These are phyloP conservation scores for Mus spretus DNA, from an alignment of 2,797 vertebrate genomes.

Conservation along the genomic window DNA sequence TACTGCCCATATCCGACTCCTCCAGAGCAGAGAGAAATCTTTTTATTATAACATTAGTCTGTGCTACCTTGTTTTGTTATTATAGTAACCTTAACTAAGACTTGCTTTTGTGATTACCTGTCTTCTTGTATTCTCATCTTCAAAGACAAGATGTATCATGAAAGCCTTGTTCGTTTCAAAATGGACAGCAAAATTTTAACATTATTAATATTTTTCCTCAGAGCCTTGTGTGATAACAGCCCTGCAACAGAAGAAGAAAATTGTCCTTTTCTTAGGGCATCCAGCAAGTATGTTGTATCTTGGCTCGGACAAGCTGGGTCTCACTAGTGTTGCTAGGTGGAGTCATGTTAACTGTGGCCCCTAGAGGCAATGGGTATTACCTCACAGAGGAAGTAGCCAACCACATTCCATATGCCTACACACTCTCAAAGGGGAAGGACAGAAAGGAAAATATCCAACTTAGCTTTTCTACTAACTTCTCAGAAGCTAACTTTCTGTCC, in stretches of 20 bases:
- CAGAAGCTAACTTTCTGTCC: neutral
- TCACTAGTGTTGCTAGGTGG: neutral
- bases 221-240: neutral
- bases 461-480: neutral
- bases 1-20: neutral
- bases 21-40: neutral
- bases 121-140: constrained; percentile 3
- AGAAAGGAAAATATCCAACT: neutral
- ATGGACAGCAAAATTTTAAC: neutral
- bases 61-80: neutral
- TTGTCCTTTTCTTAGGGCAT: neutral
- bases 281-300: neutral
- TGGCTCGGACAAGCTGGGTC: neutral
- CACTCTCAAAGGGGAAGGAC: neutral
- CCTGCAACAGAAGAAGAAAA: neutral
- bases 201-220: constrained; percentile 1
- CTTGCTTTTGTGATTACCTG: neutral
- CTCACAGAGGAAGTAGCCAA: neutral
- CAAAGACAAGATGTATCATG: neutral
- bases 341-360: neutral
- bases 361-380: too few species aligned
- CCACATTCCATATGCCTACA: neutral
- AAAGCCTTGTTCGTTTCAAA: constrained; percentile 14
- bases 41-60: neutral
- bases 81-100: neutral